Evolutionary conservation across 2,113 vertebrate genomes (phyloP), one percentile per base, ranked within the genome.

Genomic region (Noturus placidus): DNA sequence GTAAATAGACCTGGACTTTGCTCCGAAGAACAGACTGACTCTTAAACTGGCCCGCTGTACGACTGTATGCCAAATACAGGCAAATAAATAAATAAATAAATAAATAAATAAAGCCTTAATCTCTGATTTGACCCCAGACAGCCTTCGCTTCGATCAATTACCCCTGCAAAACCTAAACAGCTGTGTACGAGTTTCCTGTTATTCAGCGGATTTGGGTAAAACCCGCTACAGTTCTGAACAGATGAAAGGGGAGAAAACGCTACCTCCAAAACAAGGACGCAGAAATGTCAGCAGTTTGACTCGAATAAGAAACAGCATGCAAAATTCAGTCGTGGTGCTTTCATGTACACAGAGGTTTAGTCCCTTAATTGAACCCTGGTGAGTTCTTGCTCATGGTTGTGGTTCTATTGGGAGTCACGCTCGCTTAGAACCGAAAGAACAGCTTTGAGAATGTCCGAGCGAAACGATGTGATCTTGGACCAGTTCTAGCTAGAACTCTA

Each of bases 1-100:
- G 90, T 94, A 94, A 94, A 94, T 89, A 91, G 76, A 84, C 84
- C 86, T 93, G 94, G 94, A 94, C 94, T 94, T 95, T 94, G 92
- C 94, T 83, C 87, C 5, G 57, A 77, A 22, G 42, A 27, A 83
- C 27, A 52, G 54, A 82, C 46, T 3, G 69, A n/a, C 87, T 83
- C 52, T 82, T 61, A 83, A 76, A 42, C 35, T 52, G 35, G 3
- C 9, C 65, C 59, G 54, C 46, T 33, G n/a, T 42, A 67, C 19
- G 52, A 54, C 56, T 27, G 35, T 2, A 57, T 10, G 38, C 7
- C 67, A 61, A 46, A 59, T 42, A 46, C 42, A 46, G 38, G n/a
- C n/a, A n/a, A n/a, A n/a, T n/a, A n/a, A n/a, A n/a, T n/a, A n/a
- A n/a, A n/a, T n/a, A n/a, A n/a, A n/a, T n/a, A n/a, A n/a, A n/a